Evolutionary conservation across 2,888 invertebrate species (phyloP), one percentile per base, ranked within the genome.

Genomic region (Nymphalis polychloros): DNA sequence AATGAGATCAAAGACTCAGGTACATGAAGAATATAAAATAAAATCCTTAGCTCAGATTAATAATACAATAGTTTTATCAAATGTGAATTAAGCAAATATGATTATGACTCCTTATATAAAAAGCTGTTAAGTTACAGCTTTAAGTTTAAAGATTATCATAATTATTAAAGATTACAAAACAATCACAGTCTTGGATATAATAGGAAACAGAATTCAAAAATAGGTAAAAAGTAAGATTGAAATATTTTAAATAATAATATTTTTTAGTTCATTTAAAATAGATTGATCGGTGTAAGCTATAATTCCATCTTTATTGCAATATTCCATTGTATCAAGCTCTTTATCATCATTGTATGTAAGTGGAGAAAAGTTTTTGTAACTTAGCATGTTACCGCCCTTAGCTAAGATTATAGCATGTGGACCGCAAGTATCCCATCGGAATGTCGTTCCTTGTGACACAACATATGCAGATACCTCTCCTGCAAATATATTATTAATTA

Each of bases 371-470:
- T 80, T 78, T 7, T 77, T 74, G 70, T 79, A 90, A 68, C 79
- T 78, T 1, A 91, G 71, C 8, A 96, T 84, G 76, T 96, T 95
- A 1, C 98, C 98, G n/a, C 96, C 96, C n/a, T 95, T 86, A 0
- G 97, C 94, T 72, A 92, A 93, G 2, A 98, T 86, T 66, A 98
- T 95, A 0, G 97, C 96, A 79, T 98, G 98, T 0, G 97, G 97
- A 0, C 95, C 98, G 86, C 98, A 98, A 0, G 97, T 97, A 81
- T 98, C 98, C 98, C 98, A 98, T 69, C 95, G 95, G 81, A 95
- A 98, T 16, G 97, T 98, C 2, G 97, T 96, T 31, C 94, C 94
- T 83, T 96, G 96, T 63, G 96, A 95, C 0, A 98, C 91, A 48
- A 98, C 86, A 81, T 98, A 98, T 20, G 95, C 89, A 50, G 83